Base-by-base conservation (phyloP, 2,888 invertebrate species). In the Macroteleia sp. region DNA sequence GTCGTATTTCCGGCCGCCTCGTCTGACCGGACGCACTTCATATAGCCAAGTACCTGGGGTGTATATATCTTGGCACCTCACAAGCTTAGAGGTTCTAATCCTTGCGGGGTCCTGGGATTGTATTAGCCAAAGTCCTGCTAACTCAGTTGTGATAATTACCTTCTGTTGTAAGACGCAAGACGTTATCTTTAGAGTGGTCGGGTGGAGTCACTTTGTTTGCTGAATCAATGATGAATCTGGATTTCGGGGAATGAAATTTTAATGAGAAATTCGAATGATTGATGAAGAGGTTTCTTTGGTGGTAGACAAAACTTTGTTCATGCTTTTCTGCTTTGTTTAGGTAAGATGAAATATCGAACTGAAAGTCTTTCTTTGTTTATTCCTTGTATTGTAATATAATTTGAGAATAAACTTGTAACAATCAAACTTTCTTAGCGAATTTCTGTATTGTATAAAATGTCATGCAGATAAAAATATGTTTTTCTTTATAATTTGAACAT, bases 11-110 rank as follows among this genome's bases (percentile, higher is more conserved):
- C 89, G 87, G 83, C 83, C 82, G 82, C 83, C 86, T 85, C 83
- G 85, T 85, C 85, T 87, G 88, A 88, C 89, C 89, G 89, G 89
- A 89, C 84, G 84, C 80, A 87, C 85, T 89, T 89, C 89, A 66
- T 73, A 89, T 89, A 89, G 86, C 87, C 84, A 84, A 88, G 85
- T 86, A 86, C 82, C 80, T 83, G n/a, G 79, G 73, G 78, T 81
- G 82, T 57, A 71, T 75, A 77, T 74, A 71, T 71, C 57, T 67
- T 64, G 59, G 19, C 75, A 75, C 69, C 56, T 69, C 41, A 80
- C 80, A 76, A 77, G 86, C 84, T 88, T 86, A 86, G 85, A 74
- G 78, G 59, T 77, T 78, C 82, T 89, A 89, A 89, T 89, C 90
- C 90, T 89, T 87, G 86, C 85, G 80, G 82, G 84, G 82, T 76